Percentiles rank a stretch among this genome's conserved stretches.
These are phyloP conservation scores for Danio albolineatus DNA, from an alignment of 2,797 vertebrate genomes.

Conservation along the genomic window DNA sequence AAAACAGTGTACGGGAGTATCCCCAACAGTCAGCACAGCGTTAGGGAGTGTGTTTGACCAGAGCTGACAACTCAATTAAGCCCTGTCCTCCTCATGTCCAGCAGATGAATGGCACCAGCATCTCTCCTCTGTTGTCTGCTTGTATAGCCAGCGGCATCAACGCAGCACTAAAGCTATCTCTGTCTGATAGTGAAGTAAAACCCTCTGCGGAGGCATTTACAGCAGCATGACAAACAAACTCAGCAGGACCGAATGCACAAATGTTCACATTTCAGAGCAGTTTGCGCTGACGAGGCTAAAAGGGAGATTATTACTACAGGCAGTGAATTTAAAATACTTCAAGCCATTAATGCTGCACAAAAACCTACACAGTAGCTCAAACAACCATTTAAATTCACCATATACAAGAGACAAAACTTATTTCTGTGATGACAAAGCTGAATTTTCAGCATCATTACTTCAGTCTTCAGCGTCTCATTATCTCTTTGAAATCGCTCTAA, in stretches of 20 bases:
- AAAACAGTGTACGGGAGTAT: slow-evolving; percentile 2
- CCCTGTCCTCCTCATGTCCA: slow-evolving; percentile 21
- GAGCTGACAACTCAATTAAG: slow-evolving; percentile 41
- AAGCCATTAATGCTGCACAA: background rate
- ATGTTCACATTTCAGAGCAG: background rate
- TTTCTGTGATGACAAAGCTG: too few relatives aligned
- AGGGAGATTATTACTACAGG: background rate
- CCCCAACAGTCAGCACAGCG: background rate
- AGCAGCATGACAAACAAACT: slow-evolving; percentile 29
- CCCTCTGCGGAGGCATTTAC: slow-evolving; percentile 10
- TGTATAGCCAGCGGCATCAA: slow-evolving; percentile 32
- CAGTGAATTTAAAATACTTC: slow-evolving; percentile 9
- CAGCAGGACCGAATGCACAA: slow-evolving; percentile 24
- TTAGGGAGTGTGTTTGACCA: slow-evolving; percentile 16
- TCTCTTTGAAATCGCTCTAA: too few relatives aligned
- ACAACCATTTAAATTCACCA: background rate
- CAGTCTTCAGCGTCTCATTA: too few relatives aligned
- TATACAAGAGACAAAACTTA: too few relatives aligned
- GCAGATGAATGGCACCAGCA: slow-evolving; percentile 36
- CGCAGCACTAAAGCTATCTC: background rate
- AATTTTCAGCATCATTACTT: too few relatives aligned
- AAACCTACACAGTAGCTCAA: background rate
- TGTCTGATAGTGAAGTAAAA: slow-evolving; percentile 18
- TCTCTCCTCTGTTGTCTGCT: slow-evolving; percentile 15
- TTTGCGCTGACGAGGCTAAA: background rate